These are phyloP conservation scores for Ophion costatus DNA, from an alignment of 2,888 invertebrate species.

Conservation along the genomic window DNA sequence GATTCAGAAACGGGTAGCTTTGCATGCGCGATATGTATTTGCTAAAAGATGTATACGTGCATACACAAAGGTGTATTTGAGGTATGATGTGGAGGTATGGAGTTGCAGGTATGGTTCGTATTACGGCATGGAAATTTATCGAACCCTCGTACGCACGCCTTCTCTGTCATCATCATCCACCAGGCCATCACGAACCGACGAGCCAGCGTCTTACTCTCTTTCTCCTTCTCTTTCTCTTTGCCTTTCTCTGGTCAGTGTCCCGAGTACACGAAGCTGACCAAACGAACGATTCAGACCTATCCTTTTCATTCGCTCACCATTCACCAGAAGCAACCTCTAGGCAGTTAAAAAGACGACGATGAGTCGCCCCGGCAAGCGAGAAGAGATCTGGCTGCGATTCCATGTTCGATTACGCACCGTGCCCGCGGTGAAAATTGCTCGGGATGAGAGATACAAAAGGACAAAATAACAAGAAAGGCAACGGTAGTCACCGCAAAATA, in stretches of 20 bases:
- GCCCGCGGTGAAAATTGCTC: slow-evolving; percentile 65
- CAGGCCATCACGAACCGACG: slow-evolving; percentile 21
- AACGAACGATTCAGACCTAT: slow-evolving; percentile 20
- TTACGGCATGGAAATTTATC: slow-evolving; percentile 61
- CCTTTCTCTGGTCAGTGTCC: slow-evolving; percentile 41
- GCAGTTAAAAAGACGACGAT: slow-evolving; percentile 61
- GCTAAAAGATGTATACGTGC: slow-evolving; percentile 30
- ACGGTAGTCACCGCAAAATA: neutral
- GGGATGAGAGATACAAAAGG: slow-evolving; percentile 33
- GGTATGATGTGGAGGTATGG: neutral
- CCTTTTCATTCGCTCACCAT: slow-evolving; percentile 41
- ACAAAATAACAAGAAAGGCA: slow-evolving; percentile 14
- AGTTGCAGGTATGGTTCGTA: slow-evolving; percentile 41
- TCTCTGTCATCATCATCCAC: slow-evolving; percentile 61
- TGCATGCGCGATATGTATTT: slow-evolving; percentile 19
- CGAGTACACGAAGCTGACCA: slow-evolving; percentile 14
- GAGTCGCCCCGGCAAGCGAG: slow-evolving; percentile 46
- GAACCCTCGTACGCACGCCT: slow-evolving; percentile 47
- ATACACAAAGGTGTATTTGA: neutral
- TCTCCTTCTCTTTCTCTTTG: slow-evolving; percentile 21
- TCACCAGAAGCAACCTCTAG: slow-evolving; percentile 60
- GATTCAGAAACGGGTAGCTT: slow-evolving; percentile 46
- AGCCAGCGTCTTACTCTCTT: slow-evolving; percentile 32
- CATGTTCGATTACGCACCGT: slow-evolving; percentile 74
- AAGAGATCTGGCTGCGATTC: slow-evolving; percentile 71